phyloP scores from a whole-genome alignment of 2,797 vertebrate species.

The Crax fasciolata region DNA sequence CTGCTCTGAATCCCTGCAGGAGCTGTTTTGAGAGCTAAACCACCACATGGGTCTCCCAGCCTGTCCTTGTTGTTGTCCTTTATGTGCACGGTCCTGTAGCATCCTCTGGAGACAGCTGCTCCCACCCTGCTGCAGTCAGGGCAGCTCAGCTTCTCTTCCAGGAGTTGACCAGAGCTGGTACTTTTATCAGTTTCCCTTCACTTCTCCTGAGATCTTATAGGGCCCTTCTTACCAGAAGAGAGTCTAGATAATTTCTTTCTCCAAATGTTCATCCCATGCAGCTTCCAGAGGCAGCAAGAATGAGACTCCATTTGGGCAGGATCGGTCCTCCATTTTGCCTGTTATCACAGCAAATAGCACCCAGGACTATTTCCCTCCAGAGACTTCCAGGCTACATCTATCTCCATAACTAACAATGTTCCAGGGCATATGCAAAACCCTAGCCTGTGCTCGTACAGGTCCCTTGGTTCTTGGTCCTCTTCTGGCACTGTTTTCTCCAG shows the following conservation, averaged over 20 bases:
- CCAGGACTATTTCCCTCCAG: neutral
- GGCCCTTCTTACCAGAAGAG: neutral
- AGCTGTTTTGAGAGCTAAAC: constrained; percentile 54
- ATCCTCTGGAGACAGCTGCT: neutral
- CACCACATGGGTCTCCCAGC: neutral
- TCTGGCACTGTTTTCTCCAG: neutral
- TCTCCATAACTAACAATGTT: neutral
- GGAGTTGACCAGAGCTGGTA: neutral
- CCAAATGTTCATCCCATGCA: neutral
- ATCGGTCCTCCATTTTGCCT: neutral
- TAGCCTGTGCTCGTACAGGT: neutral
- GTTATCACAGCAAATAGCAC: neutral
- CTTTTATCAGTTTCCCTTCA: neutral
- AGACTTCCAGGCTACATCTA: neutral
- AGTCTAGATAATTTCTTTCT: neutral
- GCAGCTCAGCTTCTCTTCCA: neutral
- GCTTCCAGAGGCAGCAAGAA: neutral
- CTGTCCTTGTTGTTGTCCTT: constrained; percentile 30
- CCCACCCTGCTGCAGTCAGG: neutral
- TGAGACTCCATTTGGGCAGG: neutral
- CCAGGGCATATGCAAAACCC: neutral
- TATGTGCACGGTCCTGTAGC: neutral
- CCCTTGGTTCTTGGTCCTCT: neutral
- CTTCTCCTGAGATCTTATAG: neutral
- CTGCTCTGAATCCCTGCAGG: constrained; percentile 47